These are phyloP conservation scores for Serripes groenlandicus DNA, from an alignment of 2,888 invertebrate genomes.

Conservation along the genomic window DNA sequence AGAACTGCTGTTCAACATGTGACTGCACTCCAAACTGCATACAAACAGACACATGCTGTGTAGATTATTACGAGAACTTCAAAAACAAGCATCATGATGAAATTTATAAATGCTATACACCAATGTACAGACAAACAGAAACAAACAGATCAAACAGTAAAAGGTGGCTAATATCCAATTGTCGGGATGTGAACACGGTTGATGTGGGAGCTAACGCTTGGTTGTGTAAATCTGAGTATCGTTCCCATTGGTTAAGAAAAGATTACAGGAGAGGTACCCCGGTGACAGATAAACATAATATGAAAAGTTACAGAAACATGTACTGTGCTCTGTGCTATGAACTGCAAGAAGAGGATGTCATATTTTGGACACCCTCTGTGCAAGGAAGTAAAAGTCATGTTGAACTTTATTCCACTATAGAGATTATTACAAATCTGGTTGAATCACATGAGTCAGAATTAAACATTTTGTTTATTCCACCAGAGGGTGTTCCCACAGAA, in stretches of 20 bases:
- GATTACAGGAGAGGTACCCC: neutral
- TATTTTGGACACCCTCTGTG: neutral
- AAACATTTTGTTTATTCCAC: neutral
- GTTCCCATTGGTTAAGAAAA: neutral
- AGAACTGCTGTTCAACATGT: slow-evolving; percentile 11
- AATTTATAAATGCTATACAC: neutral
- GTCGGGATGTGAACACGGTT: neutral
- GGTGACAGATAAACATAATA: neutral
- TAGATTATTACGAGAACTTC: neutral
- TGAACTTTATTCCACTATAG: neutral
- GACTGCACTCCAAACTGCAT: neutral
- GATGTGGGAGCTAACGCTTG: neutral
- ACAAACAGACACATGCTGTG: slow-evolving; percentile 1
- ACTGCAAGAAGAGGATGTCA: slow-evolving; percentile 20
- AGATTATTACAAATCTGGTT: neutral
- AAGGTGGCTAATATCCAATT: neutral
- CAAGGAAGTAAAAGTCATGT: neutral
- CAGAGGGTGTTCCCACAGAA: neutral
- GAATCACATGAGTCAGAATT: neutral
- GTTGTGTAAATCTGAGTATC: neutral
- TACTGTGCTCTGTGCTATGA: slow-evolving; percentile 11
- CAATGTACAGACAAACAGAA: neutral
- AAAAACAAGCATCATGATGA: neutral
- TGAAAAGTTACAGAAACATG: slow-evolving; percentile 10
- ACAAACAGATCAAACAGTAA: neutral